Percentiles rank a stretch among this genome's conserved stretches.
phyloP scores from a whole-genome alignment of 1,140 invertebrate species.

The Drosophila setifemur region DNA sequence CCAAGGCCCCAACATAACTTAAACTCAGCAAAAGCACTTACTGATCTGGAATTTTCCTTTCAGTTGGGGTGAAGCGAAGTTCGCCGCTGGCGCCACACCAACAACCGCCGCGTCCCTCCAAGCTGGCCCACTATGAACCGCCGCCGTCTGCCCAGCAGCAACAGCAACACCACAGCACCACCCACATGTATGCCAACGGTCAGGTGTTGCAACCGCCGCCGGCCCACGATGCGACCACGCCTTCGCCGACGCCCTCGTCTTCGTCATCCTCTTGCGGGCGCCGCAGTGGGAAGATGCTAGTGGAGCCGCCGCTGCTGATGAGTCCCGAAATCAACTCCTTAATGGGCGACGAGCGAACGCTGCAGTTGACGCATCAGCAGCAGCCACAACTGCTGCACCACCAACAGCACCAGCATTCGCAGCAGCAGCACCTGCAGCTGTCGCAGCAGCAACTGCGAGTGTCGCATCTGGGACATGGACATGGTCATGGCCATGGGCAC shows the following conservation, averaged over 20 bases:
- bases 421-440: constrained; percentile 20
- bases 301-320: constrained; percentile 76
- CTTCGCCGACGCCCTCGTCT: constrained; percentile 59
- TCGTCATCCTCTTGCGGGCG: constrained; percentile 58
- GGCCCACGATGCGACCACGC: constrained; percentile 65
- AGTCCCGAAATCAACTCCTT: constrained; percentile 82
- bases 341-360: constrained; percentile 69
- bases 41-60: neutral
- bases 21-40: neutral
- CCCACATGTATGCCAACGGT: constrained; percentile 50
- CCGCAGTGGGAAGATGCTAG: constrained; percentile 53
- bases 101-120: constrained; percentile 68
- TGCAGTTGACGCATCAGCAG: constrained; percentile 53
- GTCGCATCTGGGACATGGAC: constrained; percentile 40
- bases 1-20: neutral
- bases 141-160: constrained; percentile 4
- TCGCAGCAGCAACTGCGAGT: constrained; percentile 25
- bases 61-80: constrained; percentile 76
- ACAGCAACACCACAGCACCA: constrained; percentile 35
- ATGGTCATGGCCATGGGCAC: neutral
- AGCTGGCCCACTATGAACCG: constrained; percentile 72
- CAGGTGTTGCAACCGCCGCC: constrained; percentile 50
- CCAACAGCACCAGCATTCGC: constrained; percentile 32
- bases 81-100: constrained; percentile 74
- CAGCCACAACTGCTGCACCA: constrained; percentile 36